A percentile compares a stretch with the other conserved stretches of the same genome.
phyloP scores from a whole-genome alignment of 2,797 vertebrate genomes.

The Dromococcyx pavoninus region DNA sequence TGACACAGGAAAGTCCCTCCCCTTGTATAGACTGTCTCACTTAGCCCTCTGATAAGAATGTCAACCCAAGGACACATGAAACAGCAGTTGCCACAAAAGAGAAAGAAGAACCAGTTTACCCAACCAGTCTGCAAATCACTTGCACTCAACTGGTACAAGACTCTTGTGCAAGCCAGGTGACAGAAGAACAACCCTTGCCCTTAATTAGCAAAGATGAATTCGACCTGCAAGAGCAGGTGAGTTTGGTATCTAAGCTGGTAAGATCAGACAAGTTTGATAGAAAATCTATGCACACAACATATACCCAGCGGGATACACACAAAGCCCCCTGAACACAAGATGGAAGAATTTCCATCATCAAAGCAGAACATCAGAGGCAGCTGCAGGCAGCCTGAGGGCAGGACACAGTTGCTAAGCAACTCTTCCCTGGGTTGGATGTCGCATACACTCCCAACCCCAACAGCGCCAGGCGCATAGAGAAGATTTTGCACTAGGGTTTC shows the following conservation, averaged over 20 bases:
- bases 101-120: not conserved
- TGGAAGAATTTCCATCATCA: slow-evolving; percentile 67
- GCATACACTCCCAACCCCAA: slow-evolving; percentile 17
- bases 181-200: not conserved
- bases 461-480: not conserved
- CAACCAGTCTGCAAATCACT: not conserved
- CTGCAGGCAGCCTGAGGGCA: slow-evolving; percentile 64
- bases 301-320: slow-evolving; percentile 43
- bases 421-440: slow-evolving; percentile 52
- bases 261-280: slow-evolving; percentile 50
- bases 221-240: slow-evolving; percentile 17
- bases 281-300: slow-evolving; percentile 52
- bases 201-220: slow-evolving; percentile 37
- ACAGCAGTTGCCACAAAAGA: not conserved
- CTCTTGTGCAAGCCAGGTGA: not conserved
- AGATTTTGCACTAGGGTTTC: not conserved
- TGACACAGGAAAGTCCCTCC: not conserved
- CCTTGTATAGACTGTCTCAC: not conserved
- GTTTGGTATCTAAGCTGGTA: slow-evolving; percentile 43
- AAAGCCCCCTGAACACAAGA: slow-evolving; percentile 60
- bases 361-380: slow-evolving; percentile 62
- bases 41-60: not conserved
- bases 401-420: slow-evolving; percentile 72
- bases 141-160: not conserved
- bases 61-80: not conserved